Evolutionary conservation across 2,888 invertebrate genomes (phyloP), one percentile per base, ranked within the genome.

Genomic region (Ephialtes manifestator): DNA sequence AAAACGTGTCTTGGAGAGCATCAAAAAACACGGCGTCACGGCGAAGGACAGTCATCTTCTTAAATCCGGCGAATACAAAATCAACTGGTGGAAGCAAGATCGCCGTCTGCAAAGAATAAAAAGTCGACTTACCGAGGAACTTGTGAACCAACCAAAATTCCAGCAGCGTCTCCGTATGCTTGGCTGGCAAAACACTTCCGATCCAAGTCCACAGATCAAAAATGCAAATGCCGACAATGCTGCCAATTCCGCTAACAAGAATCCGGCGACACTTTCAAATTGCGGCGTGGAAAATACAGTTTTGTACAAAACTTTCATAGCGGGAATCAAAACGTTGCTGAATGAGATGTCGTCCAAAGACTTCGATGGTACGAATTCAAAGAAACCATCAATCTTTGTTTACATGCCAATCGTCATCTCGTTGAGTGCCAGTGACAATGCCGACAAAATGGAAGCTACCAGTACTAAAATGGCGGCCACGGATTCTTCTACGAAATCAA

Each of bases 31-130:
- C 43, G 76, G 48, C 1, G 48, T 84, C 8, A 24, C 35, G 4
- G 18, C 51, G 20, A 20, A 80, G 0, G 65, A 81, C n/a, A 7
- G 28, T 0, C 58, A 24, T n/a, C 75, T 63, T 7, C 35, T 76
- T 8, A 81, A 72, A 71, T 70, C 65, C 18, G 76, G 80, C 15
- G 35, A 81, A 51, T 72, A 76, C 70, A 65, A 51, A 13, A 81
- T 76, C 48, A 80, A 84, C 24, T 81, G 84, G 80, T 84, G 80
- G 84, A 80, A 76, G 20, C 24, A 76, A 2, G 76, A 84, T 81
- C 84, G 76, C 11, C 80, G 80, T 43, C 58, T 84, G 71, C 55
- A 58, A 43, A 72, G 51, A 67, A 84, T 81, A n/a, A 18, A 76
- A 51, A 76, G 53, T 11, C 35, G 84, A 10, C 76, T 84, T 11